Base-by-base conservation (phyloP, 2,888 invertebrate genomes). In the Neelides folsomi region DNA sequence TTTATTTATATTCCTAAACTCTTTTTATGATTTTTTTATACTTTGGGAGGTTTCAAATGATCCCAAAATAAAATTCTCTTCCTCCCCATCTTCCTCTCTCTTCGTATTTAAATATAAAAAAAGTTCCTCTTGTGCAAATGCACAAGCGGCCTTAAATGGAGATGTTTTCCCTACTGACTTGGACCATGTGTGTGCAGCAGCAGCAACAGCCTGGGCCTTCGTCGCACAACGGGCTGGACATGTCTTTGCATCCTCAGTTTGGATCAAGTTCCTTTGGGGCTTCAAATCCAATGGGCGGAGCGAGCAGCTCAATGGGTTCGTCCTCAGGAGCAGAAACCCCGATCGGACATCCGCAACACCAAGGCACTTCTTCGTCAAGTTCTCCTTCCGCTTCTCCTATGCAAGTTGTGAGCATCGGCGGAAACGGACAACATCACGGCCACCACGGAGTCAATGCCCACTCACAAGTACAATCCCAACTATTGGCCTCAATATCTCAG, bases 211-310 rank as follows among this genome's bases (percentile, higher is more conserved):
- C 50, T 12, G 41, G 47, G 5, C 47, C 58, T 18, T 58, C 58
- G 37, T 57, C 58, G 37, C 58, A 57, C 18, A 63, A 63, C 45
- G 63, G 63, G 12, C 43, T 64, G 36, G 63, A 64, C 52, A 62
- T 62, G 61, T 52, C 56, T 27, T 52, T 63, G 13, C 57, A 55
- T 38, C 57, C 49, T 10, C 47, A 47, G 13, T 54, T 54, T 15
- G 49, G 43, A 27, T 27, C 27, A 27, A 27, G 27, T 27, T 27
- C 27, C 3, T 27, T 27, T 7, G 27, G 27, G 27, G 27, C 27
- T n/a, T n/a, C 56, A 50, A 52, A 52, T 51, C 53, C 59, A 40
- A 44, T 27, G 19, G 47, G 47, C 10, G 50, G 39, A 36, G 39
- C 48, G 34, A 43, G 40, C 35, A 40, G 43, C 27, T 48, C 52